These are phyloP conservation scores for Orchesella flavescens DNA, from an alignment of 2,888 invertebrate species.

Conservation along the genomic window DNA sequence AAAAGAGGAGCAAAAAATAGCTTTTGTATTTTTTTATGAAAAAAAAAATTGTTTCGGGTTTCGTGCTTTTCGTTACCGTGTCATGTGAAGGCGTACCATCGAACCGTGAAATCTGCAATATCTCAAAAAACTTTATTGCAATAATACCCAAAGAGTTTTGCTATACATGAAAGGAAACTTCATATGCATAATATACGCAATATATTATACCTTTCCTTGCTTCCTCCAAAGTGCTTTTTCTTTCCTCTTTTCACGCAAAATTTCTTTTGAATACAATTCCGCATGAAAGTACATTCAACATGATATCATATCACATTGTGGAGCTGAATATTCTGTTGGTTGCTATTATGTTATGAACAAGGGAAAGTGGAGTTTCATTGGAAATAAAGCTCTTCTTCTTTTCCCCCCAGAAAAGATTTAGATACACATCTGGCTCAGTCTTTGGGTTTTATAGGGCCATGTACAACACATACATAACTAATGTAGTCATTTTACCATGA, in stretches of 20 bases:
- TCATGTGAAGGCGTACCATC: conserved; percentile 8
- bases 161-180: no score
- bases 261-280: conserved; percentile 43
- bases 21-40: no score
- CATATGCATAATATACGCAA: no score
- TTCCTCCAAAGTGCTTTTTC: neutral
- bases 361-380: no score
- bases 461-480: neutral
- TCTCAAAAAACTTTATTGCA: conserved; percentile 37
- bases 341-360: no score
- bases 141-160: neutral
- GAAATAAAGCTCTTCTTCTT: neutral
- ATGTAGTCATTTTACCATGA: no score
- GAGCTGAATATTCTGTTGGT: no score
- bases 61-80: no score
- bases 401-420: neutral
- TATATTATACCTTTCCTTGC: neutral
- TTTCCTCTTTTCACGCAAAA: conserved; percentile 51
- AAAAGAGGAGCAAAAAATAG: no score
- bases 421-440: neutral
- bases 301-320: no score
- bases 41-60: no score
- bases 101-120: conserved; percentile 52
- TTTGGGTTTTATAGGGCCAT: neutral
- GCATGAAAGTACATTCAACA: neutral